Base-by-base conservation (phyloP, 1,140 invertebrate species). In the Proctacanthus coquilletti region DNA sequence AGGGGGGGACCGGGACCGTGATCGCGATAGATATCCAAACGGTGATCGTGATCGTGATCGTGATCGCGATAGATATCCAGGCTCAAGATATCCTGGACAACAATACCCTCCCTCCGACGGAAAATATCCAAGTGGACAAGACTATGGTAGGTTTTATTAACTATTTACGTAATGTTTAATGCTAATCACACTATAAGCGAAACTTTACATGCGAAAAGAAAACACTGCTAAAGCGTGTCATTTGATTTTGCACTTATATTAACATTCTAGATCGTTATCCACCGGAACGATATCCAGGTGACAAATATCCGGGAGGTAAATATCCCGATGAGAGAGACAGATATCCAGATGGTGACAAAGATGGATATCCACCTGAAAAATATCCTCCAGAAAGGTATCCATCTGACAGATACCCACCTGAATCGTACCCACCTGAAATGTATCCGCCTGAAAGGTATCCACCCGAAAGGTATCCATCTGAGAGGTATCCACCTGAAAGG, bases 401-500 rank as follows among this genome's bases (percentile, higher is more conserved):
- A n/a, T 29, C 36, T 18, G 50, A 48, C 41, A 38, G 41, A 39
- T 18, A 33, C 34, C 8, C 35, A 32, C 21, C 40, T 32, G 15
- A 27, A 25, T 9, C 25, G 44, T 11, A 27, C 32, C 10, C 21
- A 25, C 13, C 13, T 36, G 23, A 25, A 8, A 8, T 8, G 6
- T 6, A n/a, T 25, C 6, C 6, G 23, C n/a, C 23, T n/a, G n/a
- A n/a, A 25, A 25, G n/a, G 23, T 25, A 25, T 19, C 21, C 53
- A 1, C 56, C 39, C 11, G 52, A 62, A 42, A 45, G 56, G 18
- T 53, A 56, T 30, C 54, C 54, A 3, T 40, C 57, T 34, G 60
- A 61, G 45, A 56, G 57, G 30, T 59, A 64, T 44, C 62, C 61
- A 14, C 36, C 13, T 32, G 56, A 62, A 39, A 61, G 50, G 0